phyloP scores from a whole-genome alignment of 2,888 invertebrate species.

The Drosophila prostipennis region DNA sequence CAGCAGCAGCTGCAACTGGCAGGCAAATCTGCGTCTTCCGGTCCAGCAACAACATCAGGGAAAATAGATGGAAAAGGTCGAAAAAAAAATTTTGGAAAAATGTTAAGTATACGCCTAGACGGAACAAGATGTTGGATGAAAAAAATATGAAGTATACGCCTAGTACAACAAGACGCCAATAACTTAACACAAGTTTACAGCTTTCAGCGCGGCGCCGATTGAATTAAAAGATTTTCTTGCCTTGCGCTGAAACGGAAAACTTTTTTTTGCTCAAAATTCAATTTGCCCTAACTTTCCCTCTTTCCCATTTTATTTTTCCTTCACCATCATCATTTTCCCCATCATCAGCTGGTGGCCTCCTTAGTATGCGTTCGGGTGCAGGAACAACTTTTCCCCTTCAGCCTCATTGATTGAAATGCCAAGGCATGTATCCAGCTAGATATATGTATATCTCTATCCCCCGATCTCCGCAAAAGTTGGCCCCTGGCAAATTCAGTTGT shows the following conservation, averaged over 20 bases:
- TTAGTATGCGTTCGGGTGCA: constrained; percentile 65
- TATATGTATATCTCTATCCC: constrained; percentile 3
- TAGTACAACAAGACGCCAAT: constrained; percentile 40
- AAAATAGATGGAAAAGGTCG: background rate
- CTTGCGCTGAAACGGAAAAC: constrained; percentile 28
- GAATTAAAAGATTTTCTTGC: constrained; percentile 47
- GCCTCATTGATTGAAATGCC: constrained; percentile 71
- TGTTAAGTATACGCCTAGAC: constrained; percentile 69
- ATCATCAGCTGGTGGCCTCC: constrained; percentile 69
- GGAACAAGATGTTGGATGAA: background rate
- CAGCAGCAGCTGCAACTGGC: constrained; percentile 67
- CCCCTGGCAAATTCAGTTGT: constrained; percentile 62
- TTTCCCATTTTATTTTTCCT: constrained; percentile 20
- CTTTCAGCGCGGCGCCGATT: constrained; percentile 47
- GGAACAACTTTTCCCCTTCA: constrained; percentile 56
- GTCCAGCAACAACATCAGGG: background rate
- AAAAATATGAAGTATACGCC: constrained; percentile 62
- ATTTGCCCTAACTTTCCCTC: constrained; percentile 68
- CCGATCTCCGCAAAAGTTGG: constrained; percentile 24
- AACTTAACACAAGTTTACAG: constrained; percentile 44
- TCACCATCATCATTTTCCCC: constrained; percentile 12
- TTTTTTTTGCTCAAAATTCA: constrained; percentile 70
- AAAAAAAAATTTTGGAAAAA: constrained; percentile 14
- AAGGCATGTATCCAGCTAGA: constrained; percentile 37
- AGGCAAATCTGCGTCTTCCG: constrained; percentile 68